Conservation (phyloP, 2,797 vertebrate genomes). For the Aulostomus chinensis region DNA sequence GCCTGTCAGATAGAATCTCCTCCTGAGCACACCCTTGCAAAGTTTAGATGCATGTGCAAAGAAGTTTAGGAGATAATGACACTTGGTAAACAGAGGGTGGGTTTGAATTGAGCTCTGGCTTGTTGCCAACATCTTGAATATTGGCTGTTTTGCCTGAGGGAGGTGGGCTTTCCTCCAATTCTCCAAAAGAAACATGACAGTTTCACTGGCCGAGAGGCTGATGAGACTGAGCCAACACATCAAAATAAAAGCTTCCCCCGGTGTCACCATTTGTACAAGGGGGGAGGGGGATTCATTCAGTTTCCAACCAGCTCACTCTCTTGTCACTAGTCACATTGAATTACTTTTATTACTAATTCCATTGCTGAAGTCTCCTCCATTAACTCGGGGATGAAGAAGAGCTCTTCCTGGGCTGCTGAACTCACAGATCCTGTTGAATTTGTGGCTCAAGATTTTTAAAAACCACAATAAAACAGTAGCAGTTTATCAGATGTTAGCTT, state of each 20-base stretch:
- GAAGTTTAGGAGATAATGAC: conserved; percentile 50
- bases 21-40: conserved; percentile 24
- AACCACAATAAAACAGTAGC: too few species aligned
- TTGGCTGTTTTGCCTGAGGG: conserved; percentile 59
- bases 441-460: too few species aligned
- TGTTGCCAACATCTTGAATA: conserved; percentile 41
- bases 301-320: conserved; percentile 14
- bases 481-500: too few species aligned
- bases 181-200: conserved; percentile 46
- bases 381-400: too few species aligned
- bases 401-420: too few species aligned
- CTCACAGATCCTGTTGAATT: too few species aligned
- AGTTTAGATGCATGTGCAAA: conserved; percentile 34
- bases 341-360: background rate
- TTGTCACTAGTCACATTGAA: background rate
- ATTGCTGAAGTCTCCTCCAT: background rate
- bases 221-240: conserved; percentile 34
- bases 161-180: conserved; percentile 55
- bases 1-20: conserved; percentile 57
- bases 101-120: conserved; percentile 57
- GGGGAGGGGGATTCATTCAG: background rate
- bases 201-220: conserved; percentile 32
- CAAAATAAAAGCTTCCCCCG: conserved; percentile 33
- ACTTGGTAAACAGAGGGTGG: conserved; percentile 60
- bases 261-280: conserved; percentile 7